Percentiles rank a stretch among this genome's conserved stretches.
Evolutionary conservation across 2,888 invertebrate genomes (phyloP).

Genomic region (Sympetrum striolatum): DNA sequence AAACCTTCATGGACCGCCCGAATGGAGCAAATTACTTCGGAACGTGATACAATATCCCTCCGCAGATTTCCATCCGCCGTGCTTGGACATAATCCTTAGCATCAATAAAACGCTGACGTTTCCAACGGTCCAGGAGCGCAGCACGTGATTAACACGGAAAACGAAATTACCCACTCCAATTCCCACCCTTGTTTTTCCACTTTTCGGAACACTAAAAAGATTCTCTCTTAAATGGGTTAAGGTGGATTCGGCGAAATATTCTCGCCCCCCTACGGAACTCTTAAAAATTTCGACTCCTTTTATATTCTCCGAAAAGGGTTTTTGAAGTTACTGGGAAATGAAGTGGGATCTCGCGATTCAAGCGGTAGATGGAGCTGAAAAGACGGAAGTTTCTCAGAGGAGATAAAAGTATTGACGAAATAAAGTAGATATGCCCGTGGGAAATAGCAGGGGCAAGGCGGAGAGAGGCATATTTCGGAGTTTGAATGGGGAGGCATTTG

Average conservation of each 20-base stretch:
- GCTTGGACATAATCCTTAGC: no score
- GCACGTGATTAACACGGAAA: no score
- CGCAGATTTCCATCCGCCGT: no score
- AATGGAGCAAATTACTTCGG: no score
- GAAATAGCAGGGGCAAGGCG: background rate
- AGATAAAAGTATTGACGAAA: background rate
- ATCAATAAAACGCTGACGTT: no score
- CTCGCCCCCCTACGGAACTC: background rate
- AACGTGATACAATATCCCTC: no score
- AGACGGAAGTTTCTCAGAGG: background rate
- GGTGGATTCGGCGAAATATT: background rate
- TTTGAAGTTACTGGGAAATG: background rate
- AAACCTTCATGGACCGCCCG: no score
- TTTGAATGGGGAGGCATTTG: no score
- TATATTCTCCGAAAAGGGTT: background rate
- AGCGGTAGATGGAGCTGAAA: background rate
- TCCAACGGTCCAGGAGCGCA: no score
- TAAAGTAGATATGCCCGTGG: background rate
- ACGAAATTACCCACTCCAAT: no score
- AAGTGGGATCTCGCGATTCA: background rate
- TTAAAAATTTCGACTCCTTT: background rate
- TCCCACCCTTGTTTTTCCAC: background rate
- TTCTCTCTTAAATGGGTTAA: background rate
- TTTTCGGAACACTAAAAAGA: background rate
- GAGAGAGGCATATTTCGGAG: no score